Evolutionary conservation across 2,888 invertebrate species (phyloP).

Genomic region (Glyphotaelius pellucidus): DNA sequence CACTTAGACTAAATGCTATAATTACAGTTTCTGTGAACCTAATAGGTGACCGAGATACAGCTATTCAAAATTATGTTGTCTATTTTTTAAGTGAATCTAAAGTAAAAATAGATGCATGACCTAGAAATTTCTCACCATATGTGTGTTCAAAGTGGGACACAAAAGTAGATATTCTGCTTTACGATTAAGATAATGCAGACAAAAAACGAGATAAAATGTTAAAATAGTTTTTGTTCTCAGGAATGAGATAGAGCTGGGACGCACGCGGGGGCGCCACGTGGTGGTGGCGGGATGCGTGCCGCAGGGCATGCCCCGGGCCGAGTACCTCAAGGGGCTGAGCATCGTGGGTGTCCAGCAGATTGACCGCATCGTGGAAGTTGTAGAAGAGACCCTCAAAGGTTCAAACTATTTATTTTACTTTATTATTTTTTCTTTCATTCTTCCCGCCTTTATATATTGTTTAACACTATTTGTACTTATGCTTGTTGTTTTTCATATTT

Average conservation of each 20-base stretch:
- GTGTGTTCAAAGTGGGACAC: no score
- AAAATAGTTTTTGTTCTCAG: conserved; percentile 70
- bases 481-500: no score
- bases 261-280: conserved; percentile 85
- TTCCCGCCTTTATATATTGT: conserved; percentile 61
- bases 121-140: no score
- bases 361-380: conserved; percentile 97
- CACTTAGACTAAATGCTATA: no score
- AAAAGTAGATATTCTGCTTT: no score
- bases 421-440: not conserved
- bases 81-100: no score
- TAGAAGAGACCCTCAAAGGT: conserved; percentile 98
- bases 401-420: not conserved
- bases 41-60: no score
- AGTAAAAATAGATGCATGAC: no score
- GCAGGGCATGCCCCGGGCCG: conserved; percentile 90
- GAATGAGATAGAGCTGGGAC: conserved; percentile 90
- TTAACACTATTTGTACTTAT: conserved; percentile 58
- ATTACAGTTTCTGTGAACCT: no score
- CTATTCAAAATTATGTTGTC: no score
- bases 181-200: no score
- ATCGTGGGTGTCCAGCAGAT: conserved; percentile 99
- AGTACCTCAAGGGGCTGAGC: conserved; percentile 86
- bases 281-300: conserved; percentile 99
- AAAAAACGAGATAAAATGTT: no score